A percentile compares a stretch with the other conserved stretches of the same genome.
Conservation (phyloP, 2,888 invertebrate genomes). For the Rhamphomyia laevipes region DNA sequence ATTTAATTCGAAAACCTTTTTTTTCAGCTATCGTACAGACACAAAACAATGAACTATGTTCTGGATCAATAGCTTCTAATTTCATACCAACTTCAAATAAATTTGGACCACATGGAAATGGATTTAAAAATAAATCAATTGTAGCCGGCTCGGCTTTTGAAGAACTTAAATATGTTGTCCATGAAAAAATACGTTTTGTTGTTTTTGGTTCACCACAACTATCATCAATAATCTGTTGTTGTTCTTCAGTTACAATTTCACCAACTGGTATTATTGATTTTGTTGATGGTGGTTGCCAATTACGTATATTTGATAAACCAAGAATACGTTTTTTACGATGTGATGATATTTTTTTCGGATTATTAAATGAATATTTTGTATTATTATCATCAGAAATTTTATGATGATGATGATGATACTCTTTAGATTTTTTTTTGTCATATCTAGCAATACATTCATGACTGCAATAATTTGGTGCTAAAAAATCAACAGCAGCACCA, state of each 20-base stretch:
- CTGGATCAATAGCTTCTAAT: conserved; percentile 87
- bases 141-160: conserved; percentile 68
- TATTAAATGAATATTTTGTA: too few species aligned
- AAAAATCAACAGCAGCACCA: conserved; percentile 72
- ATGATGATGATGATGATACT: too few species aligned
- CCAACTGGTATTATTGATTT: background rate
- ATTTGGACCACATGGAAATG: conserved; percentile 61
- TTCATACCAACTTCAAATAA: conserved; percentile 77
- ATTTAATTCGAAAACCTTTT: conserved; percentile 67
- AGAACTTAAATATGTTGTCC: conserved; percentile 72
- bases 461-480: conserved; percentile 66
- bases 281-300: background rate
- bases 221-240: too few species aligned
- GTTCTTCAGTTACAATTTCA: too few species aligned
- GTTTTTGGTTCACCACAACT: background rate
- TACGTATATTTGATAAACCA: background rate
- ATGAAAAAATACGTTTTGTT: conserved; percentile 48
- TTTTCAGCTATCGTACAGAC: conserved; percentile 76
- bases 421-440: background rate
- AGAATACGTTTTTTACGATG: conserved; percentile 43
- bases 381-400: too few species aligned
- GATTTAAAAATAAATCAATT: conserved; percentile 60
- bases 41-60: conserved; percentile 79
- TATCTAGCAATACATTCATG: conserved; percentile 7
- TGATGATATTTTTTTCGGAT: conserved; percentile 41